Conservation (phyloP, 2,888 invertebrate genomes). For the Leuctra nigra region DNA sequence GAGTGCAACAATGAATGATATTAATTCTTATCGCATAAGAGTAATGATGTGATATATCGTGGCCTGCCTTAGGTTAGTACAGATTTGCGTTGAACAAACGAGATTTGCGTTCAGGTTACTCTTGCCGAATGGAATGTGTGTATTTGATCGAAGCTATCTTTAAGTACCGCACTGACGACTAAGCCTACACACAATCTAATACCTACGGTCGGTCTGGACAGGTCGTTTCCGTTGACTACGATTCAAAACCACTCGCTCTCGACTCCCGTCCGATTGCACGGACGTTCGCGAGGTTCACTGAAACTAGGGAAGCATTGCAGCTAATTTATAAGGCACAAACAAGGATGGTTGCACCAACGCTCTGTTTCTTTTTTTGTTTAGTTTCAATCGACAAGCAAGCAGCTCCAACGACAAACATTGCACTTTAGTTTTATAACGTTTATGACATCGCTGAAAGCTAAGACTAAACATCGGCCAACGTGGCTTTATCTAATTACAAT, state of each 20-base stretch:
- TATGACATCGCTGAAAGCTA: background rate
- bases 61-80: background rate
- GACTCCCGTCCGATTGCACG: too few relatives aligned
- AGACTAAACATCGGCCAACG: background rate
- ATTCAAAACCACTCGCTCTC: too few relatives aligned
- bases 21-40: slow-evolving; percentile 15
- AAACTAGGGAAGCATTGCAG: slow-evolving; percentile 30
- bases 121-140: background rate
- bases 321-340: slow-evolving; percentile 32
- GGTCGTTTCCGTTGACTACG: too few relatives aligned
- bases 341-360: slow-evolving; percentile 30
- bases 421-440: background rate
- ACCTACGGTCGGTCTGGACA: too few relatives aligned
- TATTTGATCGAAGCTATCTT: too few relatives aligned
- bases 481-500: background rate
- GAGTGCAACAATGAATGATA: slow-evolving; percentile 31
- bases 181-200: too few relatives aligned
- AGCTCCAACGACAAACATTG: slow-evolving; percentile 24
- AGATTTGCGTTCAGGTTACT: background rate
- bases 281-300: background rate
- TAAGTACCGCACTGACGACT: too few relatives aligned
- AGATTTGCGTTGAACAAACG: too few relatives aligned
- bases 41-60: background rate
- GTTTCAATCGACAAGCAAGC: slow-evolving; percentile 22
- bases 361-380: slow-evolving; percentile 17